Conservation (phyloP, 2,888 invertebrate species). For the Drosophila bunnanda region DNA sequence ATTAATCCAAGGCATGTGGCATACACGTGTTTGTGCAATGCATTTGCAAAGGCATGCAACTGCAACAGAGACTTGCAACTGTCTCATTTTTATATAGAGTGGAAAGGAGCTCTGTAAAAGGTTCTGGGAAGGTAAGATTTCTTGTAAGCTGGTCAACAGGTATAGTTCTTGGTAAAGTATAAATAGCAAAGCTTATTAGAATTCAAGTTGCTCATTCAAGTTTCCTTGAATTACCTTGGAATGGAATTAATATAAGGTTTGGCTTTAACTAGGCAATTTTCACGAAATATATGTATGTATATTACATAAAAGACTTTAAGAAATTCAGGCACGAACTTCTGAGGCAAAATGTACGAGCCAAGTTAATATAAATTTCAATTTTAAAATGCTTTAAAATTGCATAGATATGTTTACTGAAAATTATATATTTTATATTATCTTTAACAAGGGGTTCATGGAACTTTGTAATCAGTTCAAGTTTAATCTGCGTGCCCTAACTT, state of each 20-base stretch:
- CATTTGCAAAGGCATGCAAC: constrained; percentile 13
- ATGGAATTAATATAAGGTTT: not conserved
- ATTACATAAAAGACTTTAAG: no score
- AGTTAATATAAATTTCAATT: not conserved
- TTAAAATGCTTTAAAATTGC: not conserved
- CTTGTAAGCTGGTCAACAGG: not conserved
- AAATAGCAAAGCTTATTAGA: not conserved
- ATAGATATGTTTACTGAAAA: no score
- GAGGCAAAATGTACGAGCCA: not conserved
- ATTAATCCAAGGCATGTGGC: constrained; percentile 23
- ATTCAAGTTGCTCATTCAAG: not conserved
- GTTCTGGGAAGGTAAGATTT: constrained; percentile 5
- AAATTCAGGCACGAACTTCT: not conserved
- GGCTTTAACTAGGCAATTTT: not conserved
- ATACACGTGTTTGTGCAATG: constrained; percentile 2
- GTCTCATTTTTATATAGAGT: not conserved
- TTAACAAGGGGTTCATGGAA: not conserved
- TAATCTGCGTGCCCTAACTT: not conserved
- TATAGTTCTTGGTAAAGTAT: constrained; percentile 5
- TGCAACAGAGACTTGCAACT: not conserved
- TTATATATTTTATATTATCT: no score
- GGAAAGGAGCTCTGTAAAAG: not conserved
- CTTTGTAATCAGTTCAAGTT: not conserved
- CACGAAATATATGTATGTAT: not conserved
- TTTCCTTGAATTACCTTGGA: not conserved